Percentiles rank a stretch among this genome's conserved stretches.
These are phyloP conservation scores for Stichodactyla helianthus DNA, from an alignment of 64 coral and sea anemone genomes.

Conservation along the genomic window DNA sequence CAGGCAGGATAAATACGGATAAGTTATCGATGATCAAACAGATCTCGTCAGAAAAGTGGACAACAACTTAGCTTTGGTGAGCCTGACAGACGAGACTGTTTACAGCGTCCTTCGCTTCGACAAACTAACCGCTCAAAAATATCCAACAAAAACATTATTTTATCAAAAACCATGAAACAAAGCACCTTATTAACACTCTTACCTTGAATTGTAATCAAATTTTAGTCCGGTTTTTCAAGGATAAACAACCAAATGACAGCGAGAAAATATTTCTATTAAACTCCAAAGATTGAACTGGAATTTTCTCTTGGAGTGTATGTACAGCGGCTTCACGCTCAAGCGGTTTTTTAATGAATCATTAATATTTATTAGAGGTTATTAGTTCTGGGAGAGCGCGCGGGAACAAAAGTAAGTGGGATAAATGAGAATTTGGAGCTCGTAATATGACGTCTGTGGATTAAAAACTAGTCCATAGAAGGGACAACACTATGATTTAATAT, in stretches of 20 bases:
- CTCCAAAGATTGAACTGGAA: conserved; percentile 6
- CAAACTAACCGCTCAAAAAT: not conserved
- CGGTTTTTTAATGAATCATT: conserved; percentile 4
- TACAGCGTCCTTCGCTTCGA: conserved; percentile 9
- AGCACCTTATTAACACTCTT: not conserved
- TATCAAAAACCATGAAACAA: not conserved
- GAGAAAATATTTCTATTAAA: not conserved
- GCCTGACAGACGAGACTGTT: not conserved
- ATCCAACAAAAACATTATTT: not conserved
- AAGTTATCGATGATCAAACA: not conserved
- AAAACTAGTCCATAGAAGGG: conserved; percentile 19
- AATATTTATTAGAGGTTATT: conserved; percentile 23
- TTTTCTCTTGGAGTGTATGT: conserved; percentile 21
- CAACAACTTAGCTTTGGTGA: not conserved
- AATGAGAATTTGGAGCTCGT: not conserved
- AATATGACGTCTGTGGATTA: conserved; percentile 22
- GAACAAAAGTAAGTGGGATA: not conserved
- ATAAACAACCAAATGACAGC: not conserved
- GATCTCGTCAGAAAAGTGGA: not conserved
- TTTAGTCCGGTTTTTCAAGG: not conserved
- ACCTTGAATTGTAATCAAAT: not conserved
- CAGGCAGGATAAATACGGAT: not conserved
- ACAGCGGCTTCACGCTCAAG: conserved; percentile 36
- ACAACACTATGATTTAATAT: not conserved
- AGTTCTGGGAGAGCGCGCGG: conserved; percentile 18